These are phyloP conservation scores for Zygothrica quintamaculata DNA, from an alignment of 2,888 invertebrate genomes.

Conservation along the genomic window DNA sequence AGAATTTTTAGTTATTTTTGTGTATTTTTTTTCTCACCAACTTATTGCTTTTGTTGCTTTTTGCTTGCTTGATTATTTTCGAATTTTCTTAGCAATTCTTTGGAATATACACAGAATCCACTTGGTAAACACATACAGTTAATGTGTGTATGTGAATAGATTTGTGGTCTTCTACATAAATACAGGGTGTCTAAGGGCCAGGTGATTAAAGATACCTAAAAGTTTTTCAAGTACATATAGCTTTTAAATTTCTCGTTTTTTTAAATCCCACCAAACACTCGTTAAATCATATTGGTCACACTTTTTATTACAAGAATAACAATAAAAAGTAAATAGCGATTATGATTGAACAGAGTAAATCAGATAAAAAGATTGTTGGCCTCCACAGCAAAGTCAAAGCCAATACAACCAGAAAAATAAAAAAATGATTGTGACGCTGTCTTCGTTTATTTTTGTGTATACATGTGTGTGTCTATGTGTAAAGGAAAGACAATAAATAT, in stretches of 20 bases:
- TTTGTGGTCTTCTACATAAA: slow-evolving; percentile 41
- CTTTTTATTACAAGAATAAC: slow-evolving; percentile 23
- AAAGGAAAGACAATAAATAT: slow-evolving; percentile 29
- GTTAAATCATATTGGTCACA: slow-evolving; percentile 27
- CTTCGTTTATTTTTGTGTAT: not conserved
- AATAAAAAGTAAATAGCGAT: slow-evolving; percentile 52
- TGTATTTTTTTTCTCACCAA: slow-evolving; percentile 66
- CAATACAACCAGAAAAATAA: slow-evolving; percentile 10
- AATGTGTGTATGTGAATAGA: slow-evolving; percentile 55
- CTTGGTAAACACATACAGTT: slow-evolving; percentile 31
- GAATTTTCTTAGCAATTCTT: slow-evolving; percentile 64
- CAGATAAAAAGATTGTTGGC: slow-evolving; percentile 46
- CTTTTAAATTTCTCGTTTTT: no score
- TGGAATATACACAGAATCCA: slow-evolving; percentile 60
- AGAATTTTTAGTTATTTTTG: slow-evolving; percentile 81
- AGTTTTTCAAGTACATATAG: not conserved
- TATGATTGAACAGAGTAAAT: slow-evolving; percentile 50
- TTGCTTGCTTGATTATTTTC: slow-evolving; percentile 59
- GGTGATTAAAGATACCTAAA: not conserved
- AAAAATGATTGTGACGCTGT: slow-evolving; percentile 7
- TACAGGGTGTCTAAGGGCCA: slow-evolving; percentile 33
- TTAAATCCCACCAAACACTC: no score
- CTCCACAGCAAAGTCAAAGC: slow-evolving; percentile 40
- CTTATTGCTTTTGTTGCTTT: slow-evolving; percentile 44
- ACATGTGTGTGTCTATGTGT: slow-evolving; percentile 4